phyloP scores from a whole-genome alignment of 2,797 vertebrate species.

The Okamejei kenojei region DNA sequence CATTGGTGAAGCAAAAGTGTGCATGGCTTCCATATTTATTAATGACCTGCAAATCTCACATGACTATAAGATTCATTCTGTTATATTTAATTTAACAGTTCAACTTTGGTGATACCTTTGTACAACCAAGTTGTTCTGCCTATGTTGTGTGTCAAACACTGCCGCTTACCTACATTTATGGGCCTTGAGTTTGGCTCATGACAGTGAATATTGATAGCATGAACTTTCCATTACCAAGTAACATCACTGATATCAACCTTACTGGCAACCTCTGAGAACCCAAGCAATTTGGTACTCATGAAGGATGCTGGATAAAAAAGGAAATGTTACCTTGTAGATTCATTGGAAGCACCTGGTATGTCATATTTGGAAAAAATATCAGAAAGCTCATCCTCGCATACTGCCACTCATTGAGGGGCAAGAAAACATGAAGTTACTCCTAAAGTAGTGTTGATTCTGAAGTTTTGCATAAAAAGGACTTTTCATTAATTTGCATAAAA shows the following conservation, averaged over 20 bases:
- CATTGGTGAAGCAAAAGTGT: background rate
- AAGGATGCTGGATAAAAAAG: background rate
- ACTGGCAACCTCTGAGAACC: background rate
- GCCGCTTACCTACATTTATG: conserved; percentile 44
- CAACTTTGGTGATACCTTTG: conserved; percentile 46
- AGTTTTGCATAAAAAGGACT: background rate
- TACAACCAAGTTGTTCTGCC: conserved; percentile 45
- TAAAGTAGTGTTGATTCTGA: background rate
- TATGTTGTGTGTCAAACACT: conserved; percentile 44
- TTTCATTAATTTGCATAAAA: too few species aligned
- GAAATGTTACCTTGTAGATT: background rate
- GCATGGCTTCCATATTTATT: background rate
- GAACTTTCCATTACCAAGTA: background rate
- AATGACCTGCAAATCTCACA: background rate
- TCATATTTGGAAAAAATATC: background rate
- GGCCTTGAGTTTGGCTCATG: conserved; percentile 45
- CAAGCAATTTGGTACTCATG: background rate
- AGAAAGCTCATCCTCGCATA: background rate
- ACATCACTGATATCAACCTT: background rate
- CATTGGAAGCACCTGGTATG: background rate
- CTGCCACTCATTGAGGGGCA: background rate
- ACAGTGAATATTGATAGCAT: conserved; percentile 42
- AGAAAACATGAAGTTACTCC: background rate
- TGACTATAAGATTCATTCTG: background rate
- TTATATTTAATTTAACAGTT: conserved; percentile 41